phyloP scores from a whole-genome alignment of 1,140 invertebrate genomes.

The Euborellia annulipes region DNA sequence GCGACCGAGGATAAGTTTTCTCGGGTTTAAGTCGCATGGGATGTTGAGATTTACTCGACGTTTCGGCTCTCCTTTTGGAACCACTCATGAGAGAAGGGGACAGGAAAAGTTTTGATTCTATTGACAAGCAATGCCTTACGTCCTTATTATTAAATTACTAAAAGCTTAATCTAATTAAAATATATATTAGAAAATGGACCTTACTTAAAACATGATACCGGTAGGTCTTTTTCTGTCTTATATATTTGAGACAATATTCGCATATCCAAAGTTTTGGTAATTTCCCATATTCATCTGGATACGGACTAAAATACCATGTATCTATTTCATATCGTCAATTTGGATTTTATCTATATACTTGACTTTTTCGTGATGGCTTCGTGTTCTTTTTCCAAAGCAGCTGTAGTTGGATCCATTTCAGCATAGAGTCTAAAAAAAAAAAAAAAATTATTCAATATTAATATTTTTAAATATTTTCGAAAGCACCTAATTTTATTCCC shows the following conservation, averaged over 20 bases:
- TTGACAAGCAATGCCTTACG: no score
- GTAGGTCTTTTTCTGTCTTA: slow-evolving; percentile 84
- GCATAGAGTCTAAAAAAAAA: slow-evolving; percentile 55
- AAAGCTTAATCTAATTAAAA: no score
- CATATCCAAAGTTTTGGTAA: slow-evolving; percentile 90
- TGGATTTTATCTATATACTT: slow-evolving; percentile 97
- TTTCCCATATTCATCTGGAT: slow-evolving; percentile 93
- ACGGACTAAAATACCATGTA: slow-evolving; percentile 98
- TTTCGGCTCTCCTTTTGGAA: no score
- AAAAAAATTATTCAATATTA: slow-evolving; percentile 11
- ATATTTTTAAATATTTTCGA: no score
- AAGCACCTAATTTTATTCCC: no score
- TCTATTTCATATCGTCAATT: slow-evolving; percentile 93
- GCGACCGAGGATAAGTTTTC: no score
- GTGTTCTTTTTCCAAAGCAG: slow-evolving; percentile 94
- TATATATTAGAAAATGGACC: no score
- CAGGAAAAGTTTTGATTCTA: no score
- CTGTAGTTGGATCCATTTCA: slow-evolving; percentile 94
- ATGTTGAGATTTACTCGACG: no score
- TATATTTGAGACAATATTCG: slow-evolving; percentile 96
- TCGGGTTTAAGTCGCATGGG: no score
- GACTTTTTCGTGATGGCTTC: slow-evolving; percentile 94
- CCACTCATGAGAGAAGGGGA: no score
- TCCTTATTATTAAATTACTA: no score
- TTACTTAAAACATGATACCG: slow-evolving; percentile 55